phyloP scores from a whole-genome alignment of 2,797 vertebrate species.

The Semaprochilodus insignis region DNA sequence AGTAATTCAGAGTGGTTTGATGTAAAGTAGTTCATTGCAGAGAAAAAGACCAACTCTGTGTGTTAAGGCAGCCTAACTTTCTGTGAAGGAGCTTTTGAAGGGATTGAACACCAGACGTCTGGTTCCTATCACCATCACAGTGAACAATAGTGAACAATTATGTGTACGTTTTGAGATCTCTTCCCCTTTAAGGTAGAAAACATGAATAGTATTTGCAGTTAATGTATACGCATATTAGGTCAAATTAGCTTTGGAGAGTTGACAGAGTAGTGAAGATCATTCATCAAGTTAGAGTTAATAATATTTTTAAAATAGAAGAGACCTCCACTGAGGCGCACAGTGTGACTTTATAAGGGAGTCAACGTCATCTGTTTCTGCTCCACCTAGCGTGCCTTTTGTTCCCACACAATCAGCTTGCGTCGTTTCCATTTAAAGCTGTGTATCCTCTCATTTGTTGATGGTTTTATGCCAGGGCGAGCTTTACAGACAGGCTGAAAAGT shows the following conservation, averaged over 20 bases:
- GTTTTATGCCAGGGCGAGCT: constrained; percentile 1
- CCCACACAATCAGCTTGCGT: constrained; percentile 18
- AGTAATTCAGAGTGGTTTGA: no score
- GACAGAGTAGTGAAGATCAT: not conserved
- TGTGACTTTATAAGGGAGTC: constrained; percentile 1
- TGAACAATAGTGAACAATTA: no score
- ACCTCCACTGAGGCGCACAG: not conserved
- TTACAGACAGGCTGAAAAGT: not conserved
- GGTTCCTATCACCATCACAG: no score
- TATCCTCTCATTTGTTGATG: constrained; percentile 5
- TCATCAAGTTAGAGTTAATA: not conserved
- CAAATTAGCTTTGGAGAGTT: not conserved
- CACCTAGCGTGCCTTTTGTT: constrained; percentile 41
- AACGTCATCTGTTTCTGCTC: constrained; percentile 29
- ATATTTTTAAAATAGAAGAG: not conserved
- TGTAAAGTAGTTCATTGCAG: no score
- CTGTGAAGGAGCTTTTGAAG: no score
- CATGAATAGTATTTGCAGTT: no score
- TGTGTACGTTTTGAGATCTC: no score
- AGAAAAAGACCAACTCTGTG: no score
- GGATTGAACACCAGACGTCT: no score
- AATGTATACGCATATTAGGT: no score
- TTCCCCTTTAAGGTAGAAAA: not conserved
- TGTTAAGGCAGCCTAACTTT: no score
- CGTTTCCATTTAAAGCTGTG: constrained; percentile 37